Evolutionary conservation across 2,113 vertebrate species (phyloP).

Genomic region (Bujurquina vittata): DNA sequence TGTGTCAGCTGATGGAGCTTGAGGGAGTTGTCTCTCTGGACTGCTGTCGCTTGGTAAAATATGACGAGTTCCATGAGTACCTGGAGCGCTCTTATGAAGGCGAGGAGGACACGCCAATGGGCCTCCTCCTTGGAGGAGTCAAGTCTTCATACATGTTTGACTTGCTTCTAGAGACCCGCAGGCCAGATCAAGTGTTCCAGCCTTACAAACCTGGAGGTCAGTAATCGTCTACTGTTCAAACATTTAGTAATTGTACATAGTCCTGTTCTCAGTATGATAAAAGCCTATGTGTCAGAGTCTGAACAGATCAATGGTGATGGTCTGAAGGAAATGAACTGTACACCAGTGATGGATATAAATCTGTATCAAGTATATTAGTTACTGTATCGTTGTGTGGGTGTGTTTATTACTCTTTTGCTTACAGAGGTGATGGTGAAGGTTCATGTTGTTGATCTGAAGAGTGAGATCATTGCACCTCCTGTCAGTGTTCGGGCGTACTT

Average conservation of each 20-base stretch:
- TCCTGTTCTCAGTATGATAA: neutral
- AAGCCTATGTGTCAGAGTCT: neutral
- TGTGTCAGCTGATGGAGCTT: constrained; percentile 91
- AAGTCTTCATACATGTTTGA: constrained; percentile 99
- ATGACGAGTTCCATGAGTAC: constrained; percentile 98
- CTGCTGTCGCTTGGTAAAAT: constrained; percentile 97
- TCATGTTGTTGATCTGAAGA: constrained; percentile 91
- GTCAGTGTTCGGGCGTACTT: constrained; percentile 95
- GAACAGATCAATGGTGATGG: neutral
- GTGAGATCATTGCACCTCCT: constrained; percentile 88
- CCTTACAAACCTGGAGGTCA: constrained; percentile 97
- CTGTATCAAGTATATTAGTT: neutral
- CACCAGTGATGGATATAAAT: neutral
- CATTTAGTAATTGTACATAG: neutral
- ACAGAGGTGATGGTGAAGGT: constrained; percentile 99
- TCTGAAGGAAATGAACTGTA: neutral
- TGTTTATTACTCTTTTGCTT: constrained; percentile 46
- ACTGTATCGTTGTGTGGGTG: constrained; percentile 2
- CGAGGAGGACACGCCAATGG: constrained; percentile 95
- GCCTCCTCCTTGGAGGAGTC: constrained; percentile 93
- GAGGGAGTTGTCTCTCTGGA: constrained; percentile 87
- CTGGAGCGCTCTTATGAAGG: constrained; percentile 96
- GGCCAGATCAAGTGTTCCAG: constrained; percentile 92
- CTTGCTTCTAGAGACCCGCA: constrained; percentile 92
- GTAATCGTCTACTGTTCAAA: neutral